Conservation (phyloP, 2,113 vertebrate species). For the Furnarius figulus region DNA sequence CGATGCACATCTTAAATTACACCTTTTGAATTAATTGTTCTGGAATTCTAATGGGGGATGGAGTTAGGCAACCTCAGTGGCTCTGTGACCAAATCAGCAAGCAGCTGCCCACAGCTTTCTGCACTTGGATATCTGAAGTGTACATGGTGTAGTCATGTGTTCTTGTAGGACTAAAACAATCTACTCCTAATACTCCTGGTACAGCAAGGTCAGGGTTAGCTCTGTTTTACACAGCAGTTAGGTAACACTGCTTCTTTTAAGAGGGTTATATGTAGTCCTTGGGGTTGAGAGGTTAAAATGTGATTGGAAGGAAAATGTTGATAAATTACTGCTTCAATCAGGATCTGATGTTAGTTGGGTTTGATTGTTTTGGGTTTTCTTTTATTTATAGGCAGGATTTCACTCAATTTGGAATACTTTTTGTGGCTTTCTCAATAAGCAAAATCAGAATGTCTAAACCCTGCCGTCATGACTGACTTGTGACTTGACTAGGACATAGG, state of each 20-base stretch:
- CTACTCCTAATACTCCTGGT: not conserved
- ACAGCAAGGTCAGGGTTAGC: not conserved
- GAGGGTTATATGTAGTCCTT: not conserved
- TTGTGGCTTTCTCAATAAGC: not conserved
- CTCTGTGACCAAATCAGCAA: not conserved
- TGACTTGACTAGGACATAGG: not conserved
- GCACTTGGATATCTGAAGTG: not conserved
- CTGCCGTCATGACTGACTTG: not conserved
- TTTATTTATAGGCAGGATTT: not conserved
- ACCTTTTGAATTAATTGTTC: not conserved
- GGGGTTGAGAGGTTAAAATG: not conserved
- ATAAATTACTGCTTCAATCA: not conserved
- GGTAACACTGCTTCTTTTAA: not conserved
- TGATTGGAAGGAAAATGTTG: not conserved
- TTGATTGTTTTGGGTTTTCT: not conserved
- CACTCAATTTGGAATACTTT: accelerated
- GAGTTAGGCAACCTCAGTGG: not conserved
- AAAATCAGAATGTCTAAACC: not conserved
- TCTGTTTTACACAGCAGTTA: not conserved
- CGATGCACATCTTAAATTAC: not conserved
- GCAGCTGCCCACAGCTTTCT: not conserved
- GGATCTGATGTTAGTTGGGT: not conserved
- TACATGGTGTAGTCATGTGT: not conserved
- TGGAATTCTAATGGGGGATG: not conserved
- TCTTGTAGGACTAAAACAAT: not conserved